Conservation (phyloP, 1,140 invertebrate genomes). For the Chrysopa pallens region DNA sequence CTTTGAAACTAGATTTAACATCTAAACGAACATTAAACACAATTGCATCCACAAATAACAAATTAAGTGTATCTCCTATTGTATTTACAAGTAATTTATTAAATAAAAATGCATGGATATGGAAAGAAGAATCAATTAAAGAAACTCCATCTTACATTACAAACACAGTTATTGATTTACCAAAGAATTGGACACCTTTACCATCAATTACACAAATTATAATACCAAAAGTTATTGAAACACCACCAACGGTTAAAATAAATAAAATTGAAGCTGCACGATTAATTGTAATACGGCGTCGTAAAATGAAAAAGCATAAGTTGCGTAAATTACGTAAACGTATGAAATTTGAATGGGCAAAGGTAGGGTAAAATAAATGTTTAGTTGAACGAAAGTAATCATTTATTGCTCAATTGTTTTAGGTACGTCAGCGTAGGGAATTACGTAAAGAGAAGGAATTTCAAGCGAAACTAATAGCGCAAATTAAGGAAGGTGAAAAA, state of each 20-base stretch:
- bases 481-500: constrained; percentile 49
- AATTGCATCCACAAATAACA: too few species aligned
- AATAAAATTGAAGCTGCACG: constrained; percentile 47
- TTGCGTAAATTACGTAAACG: constrained; percentile 56
- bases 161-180: background rate
- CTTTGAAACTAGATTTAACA: too few species aligned
- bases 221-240: background rate
- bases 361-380: constrained; percentile 20
- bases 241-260: constrained; percentile 1
- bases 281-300: constrained; percentile 55
- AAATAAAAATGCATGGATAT: constrained; percentile 1
- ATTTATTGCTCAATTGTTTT: constrained; percentile 6
- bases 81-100: too few species aligned
- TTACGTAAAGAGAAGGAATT: constrained; percentile 58
- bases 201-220: background rate
- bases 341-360: constrained; percentile 58
- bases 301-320: constrained; percentile 79
- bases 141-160: background rate
- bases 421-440: constrained; percentile 42
- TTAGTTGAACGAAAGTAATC: background rate
- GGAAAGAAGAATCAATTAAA: background rate
- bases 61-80: too few species aligned
- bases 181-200: background rate
- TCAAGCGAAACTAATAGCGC: constrained; percentile 43
- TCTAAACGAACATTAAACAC: too few species aligned